A percentile compares a stretch with the other conserved stretches of the same genome.
phyloP scores from a whole-genome alignment of 2,797 vertebrate species.

The Eulemur mongoz region DNA sequence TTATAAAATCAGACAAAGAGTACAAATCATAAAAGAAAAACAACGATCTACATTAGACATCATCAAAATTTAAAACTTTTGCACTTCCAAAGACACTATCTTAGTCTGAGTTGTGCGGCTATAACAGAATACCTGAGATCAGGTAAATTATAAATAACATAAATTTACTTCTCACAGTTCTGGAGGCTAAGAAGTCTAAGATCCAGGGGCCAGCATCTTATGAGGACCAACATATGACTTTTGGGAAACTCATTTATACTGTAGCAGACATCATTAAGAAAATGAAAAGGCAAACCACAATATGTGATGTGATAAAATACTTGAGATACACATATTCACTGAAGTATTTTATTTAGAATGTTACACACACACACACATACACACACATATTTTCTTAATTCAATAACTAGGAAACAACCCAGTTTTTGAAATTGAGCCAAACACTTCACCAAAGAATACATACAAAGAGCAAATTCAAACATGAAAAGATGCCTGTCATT shows the following conservation, averaged over 20 bases:
- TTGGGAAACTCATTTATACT: background rate
- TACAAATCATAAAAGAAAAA: background rate
- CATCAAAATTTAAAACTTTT: background rate
- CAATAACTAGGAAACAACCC: background rate
- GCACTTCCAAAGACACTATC: background rate
- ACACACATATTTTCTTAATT: background rate
- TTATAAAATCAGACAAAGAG: background rate
- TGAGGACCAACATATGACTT: background rate
- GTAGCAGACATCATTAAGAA: background rate
- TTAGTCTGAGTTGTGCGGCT: background rate
- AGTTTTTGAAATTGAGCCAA: background rate
- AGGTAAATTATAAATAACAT: background rate
- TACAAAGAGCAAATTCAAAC: background rate
- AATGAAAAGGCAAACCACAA: background rate
- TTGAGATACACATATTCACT: background rate
- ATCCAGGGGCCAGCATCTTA: background rate
- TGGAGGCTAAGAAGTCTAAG: background rate
- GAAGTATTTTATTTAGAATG: background rate
- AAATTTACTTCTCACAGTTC: background rate
- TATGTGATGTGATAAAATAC: background rate
- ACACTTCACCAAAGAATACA: background rate
- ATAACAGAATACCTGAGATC: background rate
- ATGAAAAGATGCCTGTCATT: background rate
- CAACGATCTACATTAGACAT: background rate
- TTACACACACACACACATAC: background rate